Base-by-base conservation (phyloP, 1,140 invertebrate species). In the Cyclina sinensis region DNA sequence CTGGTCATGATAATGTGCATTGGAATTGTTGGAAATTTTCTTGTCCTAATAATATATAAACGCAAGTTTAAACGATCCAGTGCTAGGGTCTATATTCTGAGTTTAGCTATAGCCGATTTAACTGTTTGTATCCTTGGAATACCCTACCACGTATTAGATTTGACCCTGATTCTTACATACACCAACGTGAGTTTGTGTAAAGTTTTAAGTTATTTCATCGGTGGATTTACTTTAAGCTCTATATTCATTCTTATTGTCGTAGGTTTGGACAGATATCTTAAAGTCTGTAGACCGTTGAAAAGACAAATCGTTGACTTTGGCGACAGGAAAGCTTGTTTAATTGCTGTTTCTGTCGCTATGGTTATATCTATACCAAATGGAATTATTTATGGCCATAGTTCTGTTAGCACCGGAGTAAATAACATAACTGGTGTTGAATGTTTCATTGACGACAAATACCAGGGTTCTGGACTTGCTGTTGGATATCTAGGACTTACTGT, bases 121-220 rank as follows among this genome's bases (percentile, higher is more conserved):
- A 80, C 91, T 21, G 90, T 85, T 68, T 93, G 92, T 82, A 24
- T 85, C 21, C 54, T 93, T 1, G 90, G 90, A 24, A 91, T 93
- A 18, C 92, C 91, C n/a, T 91, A 90, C 24, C 91, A 93, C 57
- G 88, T 92, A 16, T 59, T 91, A 0, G 92, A 93, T 87, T 86
- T 93, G 46, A 84, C 84, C 4, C 70, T 79, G 27, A 89, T 90
- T 76, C 89, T 91, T 73, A 92, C 90, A 0, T 93, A 92, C 74
- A 89, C 82, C 5, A 43, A 59, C 21, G 32, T 65, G 4, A 16
- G 37, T 39, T 39, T 87, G 21, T 93, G 92, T 73, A 91, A 93
- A 70, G 30, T 88, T 12, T 32, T 92, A 0, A 73, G 89, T 51
- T 90, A 86, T 30, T 68, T 91, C 14, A 91, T 91, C 24, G 76